phyloP scores from a whole-genome alignment of 2,888 invertebrate species.

The Arge pagana region DNA sequence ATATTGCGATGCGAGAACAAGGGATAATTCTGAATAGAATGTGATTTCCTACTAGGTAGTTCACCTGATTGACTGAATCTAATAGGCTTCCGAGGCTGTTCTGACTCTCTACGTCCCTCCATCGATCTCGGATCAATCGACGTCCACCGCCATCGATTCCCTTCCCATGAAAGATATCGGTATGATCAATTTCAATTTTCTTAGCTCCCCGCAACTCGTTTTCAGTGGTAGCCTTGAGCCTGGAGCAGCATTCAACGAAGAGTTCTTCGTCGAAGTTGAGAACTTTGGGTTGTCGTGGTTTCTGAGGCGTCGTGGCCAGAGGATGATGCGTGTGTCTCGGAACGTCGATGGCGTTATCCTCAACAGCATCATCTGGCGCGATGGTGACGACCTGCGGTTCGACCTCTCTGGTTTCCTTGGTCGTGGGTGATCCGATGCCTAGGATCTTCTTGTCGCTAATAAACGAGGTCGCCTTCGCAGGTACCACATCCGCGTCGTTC shows the following conservation, averaged over 20 bases:
- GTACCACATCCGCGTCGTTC: conserved; percentile 26
- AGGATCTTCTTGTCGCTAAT: conserved; percentile 44
- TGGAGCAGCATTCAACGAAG: conserved; percentile 55
- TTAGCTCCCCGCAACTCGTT: conserved; percentile 54
- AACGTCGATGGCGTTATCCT: conserved; percentile 52
- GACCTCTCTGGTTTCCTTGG: conserved; percentile 36
- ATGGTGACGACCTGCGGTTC: conserved; percentile 47
- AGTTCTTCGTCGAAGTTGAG: conserved; percentile 54
- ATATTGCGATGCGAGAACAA: too few relatives aligned
- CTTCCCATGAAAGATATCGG: conserved; percentile 42
- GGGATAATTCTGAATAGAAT: too few relatives aligned
- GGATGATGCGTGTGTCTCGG: conserved; percentile 28
- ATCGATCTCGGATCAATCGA: conserved; percentile 42
- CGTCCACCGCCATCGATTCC: conserved; percentile 40
- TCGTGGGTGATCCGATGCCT: conserved; percentile 42
- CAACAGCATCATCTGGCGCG: conserved; percentile 50
- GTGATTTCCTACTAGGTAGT: too few relatives aligned
- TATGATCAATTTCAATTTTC: conserved; percentile 54
- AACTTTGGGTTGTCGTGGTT: conserved; percentile 50
- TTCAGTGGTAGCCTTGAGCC: conserved; percentile 53
- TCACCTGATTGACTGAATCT: conserved; percentile 55
- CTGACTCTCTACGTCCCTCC: conserved; percentile 55
- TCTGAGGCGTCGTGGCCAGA: conserved; percentile 32
- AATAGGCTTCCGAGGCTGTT: conserved; percentile 54
- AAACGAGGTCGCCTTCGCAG: conserved; percentile 36